phyloP scores from a whole-genome alignment of 2,113 vertebrate genomes.

The Labeo catla region DNA sequence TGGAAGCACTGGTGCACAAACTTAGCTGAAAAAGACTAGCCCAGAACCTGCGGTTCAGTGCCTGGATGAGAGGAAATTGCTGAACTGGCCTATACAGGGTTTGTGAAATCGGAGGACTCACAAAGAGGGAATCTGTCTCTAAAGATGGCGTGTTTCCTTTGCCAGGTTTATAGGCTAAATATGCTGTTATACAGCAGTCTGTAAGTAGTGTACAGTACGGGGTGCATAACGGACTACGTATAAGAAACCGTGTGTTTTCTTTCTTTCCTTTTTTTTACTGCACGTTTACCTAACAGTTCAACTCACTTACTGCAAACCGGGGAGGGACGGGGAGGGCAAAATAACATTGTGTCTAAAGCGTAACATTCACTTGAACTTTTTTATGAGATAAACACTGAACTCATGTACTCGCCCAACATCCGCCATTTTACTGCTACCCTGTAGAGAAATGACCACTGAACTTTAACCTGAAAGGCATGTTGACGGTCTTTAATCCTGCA shows the following conservation, averaged over 20 bases:
- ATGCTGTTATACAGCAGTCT: conserved; percentile 79
- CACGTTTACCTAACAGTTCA: conserved; percentile 76
- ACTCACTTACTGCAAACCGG: conserved; percentile 66
- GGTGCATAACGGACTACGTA: conserved; percentile 61
- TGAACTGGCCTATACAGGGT: conserved; percentile 49
- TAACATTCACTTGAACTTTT: conserved; percentile 49
- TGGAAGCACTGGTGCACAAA: conserved; percentile 36
- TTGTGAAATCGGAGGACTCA: conserved; percentile 33
- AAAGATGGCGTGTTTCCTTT: conserved; percentile 32
- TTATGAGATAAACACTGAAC: conserved; percentile 45
- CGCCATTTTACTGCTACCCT: conserved; percentile 60
- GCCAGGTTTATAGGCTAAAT: conserved; percentile 55
- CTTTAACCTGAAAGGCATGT: conserved; percentile 77
- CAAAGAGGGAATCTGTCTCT: not conserved
- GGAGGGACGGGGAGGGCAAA: conserved; percentile 47
- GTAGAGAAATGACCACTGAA: conserved; percentile 73
- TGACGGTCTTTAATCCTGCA: conserved; percentile 79
- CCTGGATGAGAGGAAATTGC: conserved; percentile 34
- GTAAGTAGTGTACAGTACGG: conserved; percentile 66
- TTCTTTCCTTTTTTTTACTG: conserved; percentile 71
- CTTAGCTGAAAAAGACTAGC: conserved; percentile 29
- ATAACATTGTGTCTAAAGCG: conserved; percentile 36
- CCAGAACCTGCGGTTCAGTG: conserved; percentile 37
- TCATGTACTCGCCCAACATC: conserved; percentile 26
- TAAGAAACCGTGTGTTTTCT: conserved; percentile 63